phyloP scores from a whole-genome alignment of 2,113 vertebrate genomes.

The Forbesichthys papilliferus region DNA sequence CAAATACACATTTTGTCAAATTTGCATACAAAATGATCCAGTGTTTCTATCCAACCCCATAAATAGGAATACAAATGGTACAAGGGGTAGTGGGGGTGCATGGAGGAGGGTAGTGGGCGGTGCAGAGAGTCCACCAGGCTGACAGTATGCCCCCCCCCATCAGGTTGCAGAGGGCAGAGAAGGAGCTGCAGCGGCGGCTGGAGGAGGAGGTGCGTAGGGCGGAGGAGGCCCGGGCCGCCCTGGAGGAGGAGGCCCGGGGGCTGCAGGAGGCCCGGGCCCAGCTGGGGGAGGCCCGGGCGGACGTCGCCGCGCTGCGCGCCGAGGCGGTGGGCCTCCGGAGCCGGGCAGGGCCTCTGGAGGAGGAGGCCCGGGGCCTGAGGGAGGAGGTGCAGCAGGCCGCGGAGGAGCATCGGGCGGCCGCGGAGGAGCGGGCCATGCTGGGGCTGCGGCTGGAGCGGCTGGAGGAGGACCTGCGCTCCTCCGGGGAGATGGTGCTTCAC shows the following conservation, averaged over 20 bases:
- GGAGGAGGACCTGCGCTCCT: constrained; percentile 85
- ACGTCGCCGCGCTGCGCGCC: constrained; percentile 65
- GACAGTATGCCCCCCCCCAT: neutral
- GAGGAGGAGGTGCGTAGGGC: constrained; percentile 72
- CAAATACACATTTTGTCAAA: no score
- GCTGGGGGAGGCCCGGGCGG: constrained; percentile 61
- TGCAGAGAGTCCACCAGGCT: neutral
- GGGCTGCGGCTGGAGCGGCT: constrained; percentile 85
- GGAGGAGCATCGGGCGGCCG: constrained; percentile 75
- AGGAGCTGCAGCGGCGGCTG: constrained; percentile 73
- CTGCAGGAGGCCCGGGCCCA: constrained; percentile 71
- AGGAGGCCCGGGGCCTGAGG: constrained; percentile 62
- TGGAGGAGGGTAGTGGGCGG: no score
- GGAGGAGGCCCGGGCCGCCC: constrained; percentile 60
- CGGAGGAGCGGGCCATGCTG: constrained; percentile 76
- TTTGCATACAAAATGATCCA: no score
- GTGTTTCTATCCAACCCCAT: no score
- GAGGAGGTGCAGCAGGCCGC: constrained; percentile 69
- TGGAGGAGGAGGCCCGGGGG: constrained; percentile 75
- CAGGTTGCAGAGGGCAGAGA: constrained; percentile 80
- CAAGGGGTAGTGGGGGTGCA: no score
- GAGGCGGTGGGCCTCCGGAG: constrained; percentile 76
- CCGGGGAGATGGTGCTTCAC: constrained; percentile 79
- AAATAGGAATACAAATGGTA: no score
- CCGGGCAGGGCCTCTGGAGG: constrained; percentile 75